phyloP scores from a whole-genome alignment of 1,140 invertebrate genomes.

The Aphaenogaster floridana region DNA sequence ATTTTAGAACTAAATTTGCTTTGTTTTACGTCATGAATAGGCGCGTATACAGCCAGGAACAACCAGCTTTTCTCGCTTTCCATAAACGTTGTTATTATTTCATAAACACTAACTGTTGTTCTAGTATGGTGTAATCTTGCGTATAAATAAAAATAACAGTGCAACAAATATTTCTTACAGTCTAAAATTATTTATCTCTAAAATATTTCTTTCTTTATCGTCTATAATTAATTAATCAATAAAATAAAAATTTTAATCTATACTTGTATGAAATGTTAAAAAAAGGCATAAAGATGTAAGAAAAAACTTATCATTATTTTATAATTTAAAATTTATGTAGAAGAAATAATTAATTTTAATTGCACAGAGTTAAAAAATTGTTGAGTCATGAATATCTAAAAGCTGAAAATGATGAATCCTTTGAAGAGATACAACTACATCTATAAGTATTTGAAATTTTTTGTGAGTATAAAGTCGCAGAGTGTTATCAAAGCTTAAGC shows the following conservation, averaged over 20 bases:
- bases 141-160: background rate
- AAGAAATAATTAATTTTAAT: conserved; percentile 11
- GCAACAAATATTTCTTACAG: background rate
- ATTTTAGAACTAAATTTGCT: conserved; percentile 34
- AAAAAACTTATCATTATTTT: background rate
- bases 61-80: conserved; percentile 38
- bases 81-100: conserved; percentile 52
- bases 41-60: background rate
- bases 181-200: background rate
- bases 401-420: conserved; percentile 13
- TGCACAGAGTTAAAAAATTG: background rate
- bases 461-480: conserved; percentile 19
- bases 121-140: conserved; percentile 7
- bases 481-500: background rate
- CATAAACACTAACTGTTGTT: conserved; percentile 3
- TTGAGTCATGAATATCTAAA: background rate
- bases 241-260: background rate
- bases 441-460: conserved; percentile 21
- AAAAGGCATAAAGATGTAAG: background rate
- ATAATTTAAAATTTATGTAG: background rate
- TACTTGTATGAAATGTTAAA: background rate
- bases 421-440: background rate
- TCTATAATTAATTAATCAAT: background rate
- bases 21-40: conserved; percentile 18
- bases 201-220: background rate